These are phyloP conservation scores for Oenanthe oenanthe DNA, from an alignment of 2,113 vertebrate genomes.

Conservation along the genomic window DNA sequence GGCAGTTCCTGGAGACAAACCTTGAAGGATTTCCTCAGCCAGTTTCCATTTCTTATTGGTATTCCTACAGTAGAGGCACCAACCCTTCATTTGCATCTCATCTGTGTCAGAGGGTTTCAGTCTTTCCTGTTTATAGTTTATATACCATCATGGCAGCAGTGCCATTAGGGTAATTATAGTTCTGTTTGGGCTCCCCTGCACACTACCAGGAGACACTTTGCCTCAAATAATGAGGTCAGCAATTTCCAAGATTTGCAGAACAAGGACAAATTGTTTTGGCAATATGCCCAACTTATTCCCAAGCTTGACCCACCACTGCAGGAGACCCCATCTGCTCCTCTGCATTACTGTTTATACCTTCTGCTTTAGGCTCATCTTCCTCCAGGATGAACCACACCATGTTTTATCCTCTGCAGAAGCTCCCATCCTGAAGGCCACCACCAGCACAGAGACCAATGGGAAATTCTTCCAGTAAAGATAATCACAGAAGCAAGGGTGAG, in stretches of 20 bases:
- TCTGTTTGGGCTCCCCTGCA: not conserved
- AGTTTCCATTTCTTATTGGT: not conserved
- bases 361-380: not conserved
- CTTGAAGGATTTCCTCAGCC: not conserved
- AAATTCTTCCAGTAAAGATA: not conserved
- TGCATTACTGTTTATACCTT: not conserved
- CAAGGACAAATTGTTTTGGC: constrained; percentile 21
- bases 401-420: not conserved
- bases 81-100: not conserved
- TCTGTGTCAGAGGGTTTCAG: constrained; percentile 48
- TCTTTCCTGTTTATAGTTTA: constrained; percentile 52
- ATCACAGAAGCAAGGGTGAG: not conserved
- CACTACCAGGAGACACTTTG: not conserved
- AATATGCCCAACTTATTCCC: not conserved
- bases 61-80: not conserved
- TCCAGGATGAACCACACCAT: not conserved
- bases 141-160: not conserved
- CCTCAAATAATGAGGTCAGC: not conserved
- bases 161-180: constrained; percentile 44
- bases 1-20: not conserved
- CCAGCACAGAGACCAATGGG: not conserved
- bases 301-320: not conserved
- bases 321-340: not conserved
- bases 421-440: not conserved
- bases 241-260: not conserved